Base-by-base conservation (phyloP, 2,888 invertebrate species). In the Tetropium fuscum region DNA sequence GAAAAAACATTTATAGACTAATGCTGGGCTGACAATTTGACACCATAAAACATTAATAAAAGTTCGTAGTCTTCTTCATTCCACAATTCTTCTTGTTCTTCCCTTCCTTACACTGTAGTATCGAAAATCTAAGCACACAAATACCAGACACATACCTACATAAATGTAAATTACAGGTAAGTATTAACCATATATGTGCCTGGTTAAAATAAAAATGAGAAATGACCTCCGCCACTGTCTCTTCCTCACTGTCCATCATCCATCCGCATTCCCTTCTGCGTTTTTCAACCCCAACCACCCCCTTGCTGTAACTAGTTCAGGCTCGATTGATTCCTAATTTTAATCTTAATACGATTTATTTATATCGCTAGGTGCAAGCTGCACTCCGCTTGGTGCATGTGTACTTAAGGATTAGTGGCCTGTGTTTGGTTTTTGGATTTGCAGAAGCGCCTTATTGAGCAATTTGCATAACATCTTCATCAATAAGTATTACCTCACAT, bases 261-360 rank as follows among this genome's bases (percentile, higher is more conserved):
- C 11, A 27, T 47, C 38, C 45, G 27, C 38, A 30, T 41, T 11
- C 55, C 47, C 55, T 41, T 8, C 53, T 41, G 41, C 20, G 41
- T 19, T 8, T 27, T 11, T 10, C 34, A 32, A 30, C 40, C 48
- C 20, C 22, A 41, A 22, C 47, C 47, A 48, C 56, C 56, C 56
- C 19, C 30, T 10, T 15, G 40, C 13, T 27, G 25, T 32, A 58
- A 60, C 59, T 51, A 58, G 56, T 55, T 64, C 57, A 36, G n/a
- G 60, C 56, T 47, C 63, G 53, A 56, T 56, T 60, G 63, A 53
- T 53, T 59, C 53, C 56, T 58, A 54, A 62, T 58, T 60, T 63
- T 53, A 53, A 56, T 61, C 51, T 47, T 60, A 54, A 61, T 54
- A 30, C 58, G 55, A 58, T 61, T 58, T 61, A 54, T 49, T 56